Evolutionary conservation across 2,113 vertebrate species (phyloP).

Genomic region (Ailuropoda melanoleuca): DNA sequence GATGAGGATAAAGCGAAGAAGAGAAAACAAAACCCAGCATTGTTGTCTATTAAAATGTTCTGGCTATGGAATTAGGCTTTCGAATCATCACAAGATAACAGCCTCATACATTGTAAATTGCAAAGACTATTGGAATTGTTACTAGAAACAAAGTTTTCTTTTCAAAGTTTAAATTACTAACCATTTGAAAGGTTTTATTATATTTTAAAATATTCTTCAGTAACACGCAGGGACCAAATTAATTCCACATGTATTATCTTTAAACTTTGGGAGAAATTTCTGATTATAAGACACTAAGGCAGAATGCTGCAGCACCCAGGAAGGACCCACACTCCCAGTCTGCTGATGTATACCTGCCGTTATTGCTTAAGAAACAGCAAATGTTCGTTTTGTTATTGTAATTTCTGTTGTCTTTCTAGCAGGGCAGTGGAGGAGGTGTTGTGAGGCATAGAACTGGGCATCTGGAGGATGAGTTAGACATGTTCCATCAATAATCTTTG

Average conservation of each 20-base stretch:
- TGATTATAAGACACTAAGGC: neutral
- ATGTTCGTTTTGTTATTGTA: neutral
- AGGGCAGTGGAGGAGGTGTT: neutral
- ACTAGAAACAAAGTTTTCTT: neutral
- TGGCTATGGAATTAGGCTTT: neutral
- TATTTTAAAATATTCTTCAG: neutral
- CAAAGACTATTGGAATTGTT: neutral
- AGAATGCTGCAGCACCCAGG: fast-evolving
- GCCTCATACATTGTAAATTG: neutral
- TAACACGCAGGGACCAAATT: neutral
- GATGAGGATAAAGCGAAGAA: neutral
- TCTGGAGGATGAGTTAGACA: neutral
- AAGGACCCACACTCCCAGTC: neutral
- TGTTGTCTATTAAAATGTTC: neutral
- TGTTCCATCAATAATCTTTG: neutral
- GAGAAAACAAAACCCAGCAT: neutral
- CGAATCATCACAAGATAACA: neutral
- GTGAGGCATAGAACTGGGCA: neutral
- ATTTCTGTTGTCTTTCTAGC: neutral
- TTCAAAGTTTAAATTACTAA: neutral
- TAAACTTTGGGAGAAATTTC: neutral
- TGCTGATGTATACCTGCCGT: neutral
- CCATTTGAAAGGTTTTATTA: neutral
- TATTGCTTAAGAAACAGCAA: neutral
- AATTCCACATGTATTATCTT: neutral